phyloP scores from a whole-genome alignment of 2,113 vertebrate genomes.

The Orycteropus afer region DNA sequence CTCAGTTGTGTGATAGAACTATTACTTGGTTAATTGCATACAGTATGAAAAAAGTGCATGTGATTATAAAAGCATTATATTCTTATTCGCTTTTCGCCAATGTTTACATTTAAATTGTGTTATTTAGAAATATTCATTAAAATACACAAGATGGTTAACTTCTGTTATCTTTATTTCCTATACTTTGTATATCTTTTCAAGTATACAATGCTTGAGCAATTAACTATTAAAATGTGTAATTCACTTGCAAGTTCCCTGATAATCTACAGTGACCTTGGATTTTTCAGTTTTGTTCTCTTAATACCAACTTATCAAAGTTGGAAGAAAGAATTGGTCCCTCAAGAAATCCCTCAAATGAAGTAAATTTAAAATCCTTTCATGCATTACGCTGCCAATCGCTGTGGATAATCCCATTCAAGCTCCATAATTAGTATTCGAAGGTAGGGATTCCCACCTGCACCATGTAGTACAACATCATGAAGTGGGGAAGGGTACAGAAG shows the following conservation, averaged over 20 bases:
- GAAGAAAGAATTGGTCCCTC: conserved; percentile 60
- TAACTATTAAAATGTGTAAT: conserved; percentile 28
- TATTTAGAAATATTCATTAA: background rate
- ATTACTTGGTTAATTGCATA: background rate
- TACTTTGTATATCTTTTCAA: background rate
- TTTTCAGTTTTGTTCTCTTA: conserved; percentile 69
- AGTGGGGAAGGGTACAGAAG: conserved; percentile 42
- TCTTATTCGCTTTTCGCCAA: background rate
- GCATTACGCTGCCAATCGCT: conserved; percentile 58
- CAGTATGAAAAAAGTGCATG: background rate
- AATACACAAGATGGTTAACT: background rate
- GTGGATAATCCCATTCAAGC: conserved; percentile 70
- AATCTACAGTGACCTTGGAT: conserved; percentile 70
- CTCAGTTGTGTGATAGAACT: background rate
- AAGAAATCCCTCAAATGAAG: conserved; percentile 69
- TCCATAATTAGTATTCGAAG: conserved; percentile 79
- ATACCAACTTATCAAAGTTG: background rate
- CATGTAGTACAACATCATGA: conserved; percentile 67
- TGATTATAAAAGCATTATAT: background rate
- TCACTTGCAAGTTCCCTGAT: background rate
- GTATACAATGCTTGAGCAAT: background rate
- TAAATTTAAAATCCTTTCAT: conserved; percentile 74
- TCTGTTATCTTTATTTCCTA: background rate
- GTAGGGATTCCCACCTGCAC: conserved; percentile 70
- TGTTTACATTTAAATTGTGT: background rate